These are phyloP conservation scores for Crotalus helleri DNA, from an alignment of 2,113 vertebrate species.

Conservation along the genomic window DNA sequence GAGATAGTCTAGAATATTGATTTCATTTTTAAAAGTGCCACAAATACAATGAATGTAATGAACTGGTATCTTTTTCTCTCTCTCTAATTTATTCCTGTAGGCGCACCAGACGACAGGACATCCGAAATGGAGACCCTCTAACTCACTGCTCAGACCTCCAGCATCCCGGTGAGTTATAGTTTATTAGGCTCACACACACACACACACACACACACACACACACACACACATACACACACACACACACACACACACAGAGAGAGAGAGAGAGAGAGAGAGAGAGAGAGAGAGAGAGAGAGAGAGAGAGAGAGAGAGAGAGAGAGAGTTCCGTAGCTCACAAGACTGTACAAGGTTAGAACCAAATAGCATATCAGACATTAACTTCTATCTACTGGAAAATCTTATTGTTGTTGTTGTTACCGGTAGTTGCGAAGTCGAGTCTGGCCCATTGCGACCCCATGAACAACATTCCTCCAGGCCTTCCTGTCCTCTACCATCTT, in stretches of 20 bases:
- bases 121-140: conserved; percentile 94
- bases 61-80: not conserved
- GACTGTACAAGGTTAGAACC: not conserved
- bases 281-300: no score
- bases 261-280: no score
- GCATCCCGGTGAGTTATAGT: conserved; percentile 78
- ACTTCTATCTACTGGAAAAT: not conserved
- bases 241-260: no score
- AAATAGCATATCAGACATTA: not conserved
- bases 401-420: no score
- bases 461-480: no score
- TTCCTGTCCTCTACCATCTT: no score
- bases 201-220: not conserved
- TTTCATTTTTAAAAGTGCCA: not conserved
- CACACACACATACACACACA: no score
- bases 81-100: conserved; percentile 66
- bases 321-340: not conserved
- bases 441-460: no score
- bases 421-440: no score
- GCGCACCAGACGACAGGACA: conserved; percentile 92
- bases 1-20: not conserved
- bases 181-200: not conserved
- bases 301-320: no score
- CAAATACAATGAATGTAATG: not conserved
- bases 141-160: conserved; percentile 96